Conservation (phyloP, 1,140 invertebrate species). For the Orchestia grillus region DNA sequence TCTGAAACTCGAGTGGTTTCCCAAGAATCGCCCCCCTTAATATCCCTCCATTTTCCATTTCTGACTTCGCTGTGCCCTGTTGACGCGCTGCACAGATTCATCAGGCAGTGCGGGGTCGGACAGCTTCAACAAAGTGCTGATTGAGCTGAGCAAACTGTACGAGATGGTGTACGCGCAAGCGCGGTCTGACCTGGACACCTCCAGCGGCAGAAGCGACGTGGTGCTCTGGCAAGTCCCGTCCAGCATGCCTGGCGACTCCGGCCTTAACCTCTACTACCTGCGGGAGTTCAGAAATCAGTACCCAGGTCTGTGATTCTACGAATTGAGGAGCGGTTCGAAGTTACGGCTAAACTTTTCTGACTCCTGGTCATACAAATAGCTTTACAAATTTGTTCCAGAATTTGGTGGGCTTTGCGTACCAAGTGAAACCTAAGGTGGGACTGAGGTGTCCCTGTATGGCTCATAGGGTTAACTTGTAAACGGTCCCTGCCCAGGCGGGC, state of each 20-base stretch:
- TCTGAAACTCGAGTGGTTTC: not conserved
- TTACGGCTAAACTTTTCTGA: not conserved
- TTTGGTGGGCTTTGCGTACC: no score
- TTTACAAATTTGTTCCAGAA: no score
- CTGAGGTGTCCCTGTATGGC: no score
- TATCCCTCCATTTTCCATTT: not conserved
- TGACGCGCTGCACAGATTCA: no score
- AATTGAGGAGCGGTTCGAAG: not conserved
- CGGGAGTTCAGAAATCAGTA: not conserved
- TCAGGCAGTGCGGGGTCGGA: not conserved
- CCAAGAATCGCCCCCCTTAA: not conserved
- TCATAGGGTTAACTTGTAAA: no score
- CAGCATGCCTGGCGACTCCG: slow-evolving; percentile 1
- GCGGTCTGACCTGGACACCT: not conserved
- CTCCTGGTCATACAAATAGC: no score
- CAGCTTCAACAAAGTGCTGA: slow-evolving; percentile 22
- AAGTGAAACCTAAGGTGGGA: no score
- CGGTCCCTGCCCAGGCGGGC: no score
- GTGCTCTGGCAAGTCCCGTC: not conserved
- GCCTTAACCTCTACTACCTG: not conserved
- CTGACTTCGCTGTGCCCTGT: no score
- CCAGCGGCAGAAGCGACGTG: slow-evolving; percentile 13
- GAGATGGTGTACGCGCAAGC: not conserved
- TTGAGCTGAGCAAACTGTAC: not conserved
- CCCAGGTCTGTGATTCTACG: not conserved